Evolutionary conservation across 1,140 invertebrate species (phyloP), one percentile per base, ranked within the genome.

Genomic region (Artemia franciscana): DNA sequence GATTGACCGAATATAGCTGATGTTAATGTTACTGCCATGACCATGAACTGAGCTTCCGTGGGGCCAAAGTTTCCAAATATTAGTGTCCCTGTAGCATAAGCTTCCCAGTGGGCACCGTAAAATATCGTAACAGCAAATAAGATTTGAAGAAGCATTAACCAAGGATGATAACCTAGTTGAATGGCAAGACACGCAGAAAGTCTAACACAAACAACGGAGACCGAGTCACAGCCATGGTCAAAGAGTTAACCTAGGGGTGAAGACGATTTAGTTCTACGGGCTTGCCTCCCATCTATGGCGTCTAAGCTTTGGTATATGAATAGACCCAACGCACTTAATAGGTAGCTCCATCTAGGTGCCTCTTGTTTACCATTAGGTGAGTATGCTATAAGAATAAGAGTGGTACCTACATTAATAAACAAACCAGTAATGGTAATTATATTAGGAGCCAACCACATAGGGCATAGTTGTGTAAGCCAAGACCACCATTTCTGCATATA

Each of bases 241-340:
- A 99, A 98, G 3, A 99, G 78, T 79, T 99, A 96, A 1, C 96
- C 96, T 18, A 99, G 76, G 0, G 94, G 92, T 27, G 86, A 86
- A 63, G 86, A 90, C 60, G 86, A 85, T 57, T 86, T 84, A 18
- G 95, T 99, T 70, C 94, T 78, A 63, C 95, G 80, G 0, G 96
- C 96, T 76, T 99, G 96, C 77, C 99, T 99, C n/a, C 96, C 96
- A 77, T 99, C 96, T 63, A 92, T 91, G 9, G 96, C 95, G 77
- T 99, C 96, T 65, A 99, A 78, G 69, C 91, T 94, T 78, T 99
- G 96, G 76, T 99, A 99, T 60, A 96, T 76, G 75, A 99, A 98
- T 59, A 99, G 77, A 24, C 95, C 94, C 51, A 97, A 68, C 1
- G 87, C 93, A 75, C 90, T 93, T 0, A 94, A 71, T 28, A 90